Evolutionary conservation across 2,797 vertebrate genomes (phyloP).

Genomic region (Catamblyrhynchus diadema): DNA sequence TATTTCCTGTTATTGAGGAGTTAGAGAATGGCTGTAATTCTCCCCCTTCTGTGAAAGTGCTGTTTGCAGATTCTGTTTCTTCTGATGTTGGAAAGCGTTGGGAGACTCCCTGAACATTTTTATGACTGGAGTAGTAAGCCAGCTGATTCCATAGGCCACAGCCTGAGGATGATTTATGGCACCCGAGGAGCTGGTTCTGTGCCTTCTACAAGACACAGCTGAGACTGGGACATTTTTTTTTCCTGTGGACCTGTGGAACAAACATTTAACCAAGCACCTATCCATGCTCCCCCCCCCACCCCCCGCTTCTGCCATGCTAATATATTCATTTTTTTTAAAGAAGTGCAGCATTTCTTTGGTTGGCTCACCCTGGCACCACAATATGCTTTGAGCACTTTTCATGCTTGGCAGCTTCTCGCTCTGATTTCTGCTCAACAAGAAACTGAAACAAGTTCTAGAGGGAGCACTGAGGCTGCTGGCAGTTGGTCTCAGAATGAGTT

Average conservation of each 20-base stretch:
- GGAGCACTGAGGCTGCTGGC: constrained; percentile 17
- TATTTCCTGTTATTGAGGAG: background rate
- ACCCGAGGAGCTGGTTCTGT: background rate
- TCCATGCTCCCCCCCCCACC: rapidly evolving
- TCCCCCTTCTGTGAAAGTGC: background rate
- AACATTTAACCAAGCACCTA: background rate
- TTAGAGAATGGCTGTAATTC: background rate
- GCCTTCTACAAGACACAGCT: background rate
- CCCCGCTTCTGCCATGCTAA: background rate
- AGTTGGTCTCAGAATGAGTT: constrained; percentile 50
- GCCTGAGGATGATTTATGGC: background rate
- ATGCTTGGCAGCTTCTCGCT: background rate
- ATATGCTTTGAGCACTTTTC: background rate
- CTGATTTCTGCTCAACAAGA: constrained; percentile 52
- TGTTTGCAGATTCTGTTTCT: background rate
- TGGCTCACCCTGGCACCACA: background rate
- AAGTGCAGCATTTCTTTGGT: background rate
- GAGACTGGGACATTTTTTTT: background rate
- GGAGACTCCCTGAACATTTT: background rate
- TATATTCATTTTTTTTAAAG: background rate
- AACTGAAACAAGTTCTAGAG: constrained; percentile 62
- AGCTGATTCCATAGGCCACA: background rate
- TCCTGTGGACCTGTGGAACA: background rate
- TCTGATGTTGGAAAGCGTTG: background rate
- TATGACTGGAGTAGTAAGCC: background rate